phyloP scores from a whole-genome alignment of 1,140 invertebrate species.

The Lasaia peninsularis region DNA sequence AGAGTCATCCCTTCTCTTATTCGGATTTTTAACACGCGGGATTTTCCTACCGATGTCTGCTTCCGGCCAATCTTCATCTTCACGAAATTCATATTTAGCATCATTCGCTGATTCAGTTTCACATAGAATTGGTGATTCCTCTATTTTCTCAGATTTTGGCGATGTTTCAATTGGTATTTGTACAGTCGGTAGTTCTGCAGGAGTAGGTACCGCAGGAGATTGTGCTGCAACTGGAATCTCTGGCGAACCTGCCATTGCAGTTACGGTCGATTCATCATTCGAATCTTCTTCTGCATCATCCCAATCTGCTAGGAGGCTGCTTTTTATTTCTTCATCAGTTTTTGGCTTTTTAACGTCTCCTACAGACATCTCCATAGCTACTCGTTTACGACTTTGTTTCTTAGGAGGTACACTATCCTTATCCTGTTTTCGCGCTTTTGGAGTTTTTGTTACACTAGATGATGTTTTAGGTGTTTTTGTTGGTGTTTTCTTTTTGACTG shows the following conservation, averaged over 20 bases:
- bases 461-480: slow-evolving; percentile 39
- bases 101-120: slow-evolving; percentile 59
- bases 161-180: slow-evolving; percentile 35
- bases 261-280: slow-evolving; percentile 52
- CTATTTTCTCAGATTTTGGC: slow-evolving; percentile 36
- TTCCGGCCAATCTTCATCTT: slow-evolving; percentile 76
- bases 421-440: slow-evolving; percentile 49
- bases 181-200: slow-evolving; percentile 45
- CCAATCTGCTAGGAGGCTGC: slow-evolving; percentile 74
- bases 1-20: slow-evolving; percentile 56
- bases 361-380: slow-evolving; percentile 35
- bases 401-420: slow-evolving; percentile 40
- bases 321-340: slow-evolving; percentile 74
- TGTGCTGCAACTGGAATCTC: slow-evolving; percentile 67
- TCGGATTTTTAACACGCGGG: slow-evolving; percentile 67
- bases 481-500: slow-evolving; percentile 49
- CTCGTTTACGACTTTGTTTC: slow-evolving; percentile 46
- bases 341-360: slow-evolving; percentile 58
- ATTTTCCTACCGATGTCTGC: slow-evolving; percentile 74
- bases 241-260: slow-evolving; percentile 56
- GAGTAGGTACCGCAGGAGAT: slow-evolving; percentile 54
- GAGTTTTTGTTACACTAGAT: slow-evolving; percentile 43
- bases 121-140: slow-evolving; percentile 37
- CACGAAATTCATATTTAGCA: slow-evolving; percentile 78
- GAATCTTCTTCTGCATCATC: slow-evolving; percentile 68